Evolutionary conservation across 2,888 invertebrate genomes (phyloP).

Genomic region (Eupithecia subumbrata): DNA sequence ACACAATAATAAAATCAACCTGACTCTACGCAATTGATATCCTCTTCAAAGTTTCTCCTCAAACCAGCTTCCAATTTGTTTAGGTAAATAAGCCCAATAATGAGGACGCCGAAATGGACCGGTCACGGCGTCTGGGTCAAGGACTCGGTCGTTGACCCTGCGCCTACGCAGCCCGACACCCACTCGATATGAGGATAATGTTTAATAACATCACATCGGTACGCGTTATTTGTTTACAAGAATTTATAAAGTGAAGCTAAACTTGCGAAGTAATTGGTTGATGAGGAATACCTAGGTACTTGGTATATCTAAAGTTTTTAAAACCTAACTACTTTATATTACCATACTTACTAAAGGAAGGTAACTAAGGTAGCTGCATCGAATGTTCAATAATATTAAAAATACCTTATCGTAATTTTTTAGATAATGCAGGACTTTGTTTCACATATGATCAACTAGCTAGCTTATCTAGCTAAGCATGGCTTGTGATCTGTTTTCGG

Average conservation of each 20-base stretch:
- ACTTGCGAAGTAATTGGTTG: background rate
- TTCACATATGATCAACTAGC: background rate
- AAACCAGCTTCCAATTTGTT: slow-evolving; percentile 34
- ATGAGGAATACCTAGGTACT: background rate
- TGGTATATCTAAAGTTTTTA: background rate
- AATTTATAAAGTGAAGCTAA: background rate
- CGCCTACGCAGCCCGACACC: slow-evolving; percentile 47
- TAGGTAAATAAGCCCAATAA: slow-evolving; percentile 49
- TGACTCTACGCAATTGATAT: background rate
- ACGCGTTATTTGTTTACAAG: background rate
- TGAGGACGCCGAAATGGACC: slow-evolving; percentile 41
- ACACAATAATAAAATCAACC: background rate
- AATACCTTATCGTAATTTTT: background rate
- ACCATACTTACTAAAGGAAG: too few relatives aligned
- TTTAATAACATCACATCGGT: background rate
- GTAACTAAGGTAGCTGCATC: too few relatives aligned
- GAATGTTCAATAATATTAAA: too few relatives aligned
- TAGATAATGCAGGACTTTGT: background rate
- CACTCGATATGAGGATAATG: slow-evolving; percentile 13
- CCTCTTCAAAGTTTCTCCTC: slow-evolving; percentile 38
- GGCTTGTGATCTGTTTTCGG: background rate
- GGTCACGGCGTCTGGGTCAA: slow-evolving; percentile 64
- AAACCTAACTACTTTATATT: too few relatives aligned
- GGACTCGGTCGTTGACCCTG: slow-evolving; percentile 70
- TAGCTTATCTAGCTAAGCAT: background rate